A percentile compares a stretch with the other conserved stretches of the same genome.
These are phyloP conservation scores for Cavia aperea DNA, from an alignment of 2,113 vertebrate genomes.

Conservation along the genomic window DNA sequence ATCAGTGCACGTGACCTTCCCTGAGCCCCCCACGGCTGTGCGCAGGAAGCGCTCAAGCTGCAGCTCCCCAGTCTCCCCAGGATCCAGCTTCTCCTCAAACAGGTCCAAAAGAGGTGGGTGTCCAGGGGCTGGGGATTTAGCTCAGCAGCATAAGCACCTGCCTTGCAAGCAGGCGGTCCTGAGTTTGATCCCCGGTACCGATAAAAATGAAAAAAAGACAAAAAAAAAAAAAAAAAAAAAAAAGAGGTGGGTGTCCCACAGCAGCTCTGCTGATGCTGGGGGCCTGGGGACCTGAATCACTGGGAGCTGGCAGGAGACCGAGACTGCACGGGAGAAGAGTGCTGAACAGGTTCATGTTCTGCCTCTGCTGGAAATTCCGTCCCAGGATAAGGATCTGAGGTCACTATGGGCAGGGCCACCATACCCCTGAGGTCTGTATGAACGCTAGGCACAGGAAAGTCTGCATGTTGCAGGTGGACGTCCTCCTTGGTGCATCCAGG, in stretches of 20 bases:
- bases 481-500: no score
- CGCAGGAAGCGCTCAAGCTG: constrained; percentile 87
- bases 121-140: background rate
- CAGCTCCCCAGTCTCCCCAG: constrained; percentile 82
- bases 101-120: constrained; percentile 88
- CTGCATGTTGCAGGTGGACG: no score
- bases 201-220: no score
- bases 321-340: background rate
- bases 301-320: no score
- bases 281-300: background rate
- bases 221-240: constrained; percentile 37
- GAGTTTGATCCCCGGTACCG: no score
- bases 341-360: background rate
- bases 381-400: no score
- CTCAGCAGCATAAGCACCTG: no score
- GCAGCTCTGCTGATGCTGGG: background rate
- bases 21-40: constrained; percentile 82
- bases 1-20: constrained; percentile 84
- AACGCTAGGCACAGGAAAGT: background rate
- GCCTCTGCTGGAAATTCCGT: background rate
- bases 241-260: constrained; percentile 80
- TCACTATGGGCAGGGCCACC: background rate
- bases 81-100: constrained; percentile 85
- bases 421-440: background rate
- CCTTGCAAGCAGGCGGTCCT: no score